Conservation (phyloP, 2,888 invertebrate species). For the Perithous albicinctus region DNA sequence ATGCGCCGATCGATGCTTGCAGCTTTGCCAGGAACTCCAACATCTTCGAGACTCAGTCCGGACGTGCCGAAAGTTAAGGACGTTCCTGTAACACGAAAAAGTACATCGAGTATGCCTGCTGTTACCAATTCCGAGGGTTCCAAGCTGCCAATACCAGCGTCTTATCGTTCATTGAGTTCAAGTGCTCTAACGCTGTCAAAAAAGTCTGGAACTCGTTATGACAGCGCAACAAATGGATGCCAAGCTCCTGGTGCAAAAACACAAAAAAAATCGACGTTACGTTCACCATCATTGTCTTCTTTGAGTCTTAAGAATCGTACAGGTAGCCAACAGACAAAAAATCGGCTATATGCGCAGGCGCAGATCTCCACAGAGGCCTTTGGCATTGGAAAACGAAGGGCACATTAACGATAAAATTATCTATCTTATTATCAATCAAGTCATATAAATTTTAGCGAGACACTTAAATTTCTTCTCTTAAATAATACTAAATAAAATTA, state of each 20-base stretch:
- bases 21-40: conserved; percentile 68
- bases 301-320: conserved; percentile 27
- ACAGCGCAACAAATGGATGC: neutral
- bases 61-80: conserved; percentile 30
- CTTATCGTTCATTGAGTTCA: conserved; percentile 48
- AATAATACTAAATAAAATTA: neutral
- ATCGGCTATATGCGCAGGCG: conserved; percentile 71
- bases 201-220: conserved; percentile 11
- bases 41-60: conserved; percentile 67
- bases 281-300: conserved; percentile 34
- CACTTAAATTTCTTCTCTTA: neutral
- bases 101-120: conserved; percentile 1
- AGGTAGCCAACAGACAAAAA: conserved; percentile 52
- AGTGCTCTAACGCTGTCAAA: conserved; percentile 36
- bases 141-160: conserved; percentile 34
- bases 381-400: conserved; percentile 51
- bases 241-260: neutral
- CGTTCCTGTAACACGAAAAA: conserved; percentile 20
- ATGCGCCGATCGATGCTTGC: conserved; percentile 53
- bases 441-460: neutral
- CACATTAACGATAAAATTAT: neutral
- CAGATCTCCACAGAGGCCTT: conserved; percentile 72
- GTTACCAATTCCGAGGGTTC: conserved; percentile 8
- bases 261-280: conserved; percentile 15
- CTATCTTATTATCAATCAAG: neutral